These are phyloP conservation scores for Charina bottae DNA, from an alignment of 2,113 vertebrate species.

Conservation along the genomic window DNA sequence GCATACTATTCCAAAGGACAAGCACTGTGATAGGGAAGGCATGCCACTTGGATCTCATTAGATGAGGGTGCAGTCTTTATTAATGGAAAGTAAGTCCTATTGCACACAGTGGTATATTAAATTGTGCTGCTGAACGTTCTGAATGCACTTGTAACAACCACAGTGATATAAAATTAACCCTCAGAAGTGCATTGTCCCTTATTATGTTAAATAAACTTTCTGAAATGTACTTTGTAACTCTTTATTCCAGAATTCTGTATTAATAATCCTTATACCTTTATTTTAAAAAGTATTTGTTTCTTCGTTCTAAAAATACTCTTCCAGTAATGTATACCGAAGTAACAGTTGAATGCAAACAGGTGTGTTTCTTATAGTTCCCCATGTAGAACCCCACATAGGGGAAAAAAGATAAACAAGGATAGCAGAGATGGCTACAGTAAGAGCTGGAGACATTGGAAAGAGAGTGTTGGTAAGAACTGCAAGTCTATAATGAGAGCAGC, in stretches of 20 bases:
- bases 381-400: background rate
- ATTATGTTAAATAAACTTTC: conserved; percentile 10
- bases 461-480: background rate
- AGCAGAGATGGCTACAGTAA: background rate
- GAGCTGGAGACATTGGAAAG: background rate
- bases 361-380: too few species aligned
- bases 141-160: too few species aligned
- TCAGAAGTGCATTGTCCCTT: background rate
- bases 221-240: background rate
- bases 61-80: too few species aligned
- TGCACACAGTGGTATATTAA: too few species aligned
- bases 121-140: too few species aligned
- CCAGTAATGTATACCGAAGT: too few species aligned
- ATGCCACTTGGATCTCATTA: too few species aligned
- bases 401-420: background rate
- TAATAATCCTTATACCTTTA: background rate
- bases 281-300: background rate
- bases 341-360: too few species aligned
- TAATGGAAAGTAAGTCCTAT: too few species aligned
- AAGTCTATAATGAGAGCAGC: background rate
- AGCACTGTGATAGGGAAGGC: too few species aligned
- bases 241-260: background rate
- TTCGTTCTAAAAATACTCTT: background rate
- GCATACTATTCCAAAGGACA: too few species aligned
- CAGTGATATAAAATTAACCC: too few species aligned